Evolutionary conservation across 2,888 invertebrate species (phyloP).

Genomic region (Cantharis nigra): DNA sequence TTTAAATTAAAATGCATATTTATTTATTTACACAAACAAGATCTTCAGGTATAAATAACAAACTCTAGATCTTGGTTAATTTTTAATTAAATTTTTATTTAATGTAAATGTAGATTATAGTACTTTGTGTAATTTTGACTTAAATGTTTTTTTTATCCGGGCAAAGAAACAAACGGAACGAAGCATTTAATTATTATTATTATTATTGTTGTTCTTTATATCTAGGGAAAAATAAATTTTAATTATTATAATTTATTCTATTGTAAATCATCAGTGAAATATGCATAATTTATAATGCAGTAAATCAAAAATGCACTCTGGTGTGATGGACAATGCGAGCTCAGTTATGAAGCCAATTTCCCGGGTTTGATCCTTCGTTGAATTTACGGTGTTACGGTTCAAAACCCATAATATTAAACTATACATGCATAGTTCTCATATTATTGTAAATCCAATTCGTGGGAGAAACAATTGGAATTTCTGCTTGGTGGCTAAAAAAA

Average conservation of each 20-base stretch:
- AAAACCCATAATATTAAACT: not conserved
- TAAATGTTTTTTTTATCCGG: not conserved
- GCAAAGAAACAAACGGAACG: not conserved
- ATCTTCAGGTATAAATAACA: not conserved
- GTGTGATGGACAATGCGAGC: not conserved
- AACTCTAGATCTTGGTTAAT: not conserved
- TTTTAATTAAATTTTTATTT: not conserved
- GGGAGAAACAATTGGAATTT: not conserved
- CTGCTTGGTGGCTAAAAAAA: not conserved
- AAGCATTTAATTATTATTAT: not conserved
- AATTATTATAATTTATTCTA: not conserved
- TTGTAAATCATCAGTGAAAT: not conserved
- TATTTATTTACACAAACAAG: not conserved
- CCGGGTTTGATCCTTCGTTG: not conserved
- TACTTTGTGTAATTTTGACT: not conserved
- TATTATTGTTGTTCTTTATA: not conserved
- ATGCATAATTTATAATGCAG: not conserved
- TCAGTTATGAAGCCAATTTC: not conserved
- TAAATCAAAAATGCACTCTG: not conserved
- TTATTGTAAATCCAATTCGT: not conserved
- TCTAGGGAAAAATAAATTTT: not conserved
- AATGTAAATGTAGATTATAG: not conserved
- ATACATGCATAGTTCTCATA: not conserved
- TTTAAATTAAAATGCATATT: not conserved
- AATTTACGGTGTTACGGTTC: not conserved